phyloP scores from a whole-genome alignment of 2,113 vertebrate genomes.

The Cariama cristata region DNA sequence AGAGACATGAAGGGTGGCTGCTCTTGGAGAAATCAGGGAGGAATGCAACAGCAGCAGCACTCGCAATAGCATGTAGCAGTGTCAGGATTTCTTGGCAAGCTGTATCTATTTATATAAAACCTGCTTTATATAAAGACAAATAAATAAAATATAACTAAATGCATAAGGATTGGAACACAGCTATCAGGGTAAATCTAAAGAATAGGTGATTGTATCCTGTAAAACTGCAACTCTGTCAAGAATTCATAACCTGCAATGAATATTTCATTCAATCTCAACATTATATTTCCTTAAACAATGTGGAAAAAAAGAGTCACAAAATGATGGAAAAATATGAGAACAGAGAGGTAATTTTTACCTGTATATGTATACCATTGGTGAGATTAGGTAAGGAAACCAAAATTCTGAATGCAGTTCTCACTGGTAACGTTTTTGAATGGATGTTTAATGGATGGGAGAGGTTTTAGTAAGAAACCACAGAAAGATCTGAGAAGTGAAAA shows the following conservation, averaged over 20 bases:
- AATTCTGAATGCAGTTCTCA: not conserved
- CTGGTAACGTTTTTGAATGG: not conserved
- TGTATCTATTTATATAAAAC: not conserved
- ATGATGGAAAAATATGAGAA: not conserved
- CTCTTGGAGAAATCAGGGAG: not conserved
- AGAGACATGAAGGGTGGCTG: not conserved
- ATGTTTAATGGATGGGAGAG: not conserved
- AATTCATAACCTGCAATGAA: not conserved
- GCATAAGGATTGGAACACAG: not conserved
- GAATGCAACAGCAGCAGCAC: not conserved
- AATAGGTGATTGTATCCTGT: not conserved
- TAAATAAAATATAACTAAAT: not conserved
- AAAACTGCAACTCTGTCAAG: not conserved
- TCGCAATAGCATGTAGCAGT: not conserved
- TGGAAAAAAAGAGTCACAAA: not conserved
- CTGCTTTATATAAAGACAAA: not conserved
- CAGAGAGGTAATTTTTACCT: not conserved
- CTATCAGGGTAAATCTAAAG: not conserved
- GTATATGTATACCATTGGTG: not conserved
- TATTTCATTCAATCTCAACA: not conserved
- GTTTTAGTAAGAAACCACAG: not conserved
- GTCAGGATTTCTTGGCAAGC: not conserved
- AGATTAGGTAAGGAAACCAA: not conserved
- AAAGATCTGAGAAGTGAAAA: not conserved
- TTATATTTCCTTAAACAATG: not conserved